Evolutionary conservation across 2,113 vertebrate genomes (phyloP).

Genomic region (Salminus brasiliensis): DNA sequence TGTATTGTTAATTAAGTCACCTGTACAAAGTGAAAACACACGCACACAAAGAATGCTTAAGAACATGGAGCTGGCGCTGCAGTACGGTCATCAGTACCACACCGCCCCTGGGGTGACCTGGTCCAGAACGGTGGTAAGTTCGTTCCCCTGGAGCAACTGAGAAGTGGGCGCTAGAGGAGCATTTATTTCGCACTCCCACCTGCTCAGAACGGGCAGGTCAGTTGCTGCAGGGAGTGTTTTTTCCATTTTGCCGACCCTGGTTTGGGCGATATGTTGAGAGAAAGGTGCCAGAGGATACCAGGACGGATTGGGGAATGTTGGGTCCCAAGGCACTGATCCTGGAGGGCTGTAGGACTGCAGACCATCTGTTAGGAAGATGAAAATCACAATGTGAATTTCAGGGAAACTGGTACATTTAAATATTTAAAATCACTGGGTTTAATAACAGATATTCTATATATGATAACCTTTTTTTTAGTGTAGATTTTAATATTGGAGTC

Average conservation of each 20-base stretch:
- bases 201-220: conserved; percentile 55
- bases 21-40: no score
- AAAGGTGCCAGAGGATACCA: neutral
- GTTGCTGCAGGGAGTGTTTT: neutral
- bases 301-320: conserved; percentile 16
- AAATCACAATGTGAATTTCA: neutral
- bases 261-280: conserved; percentile 16
- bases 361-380: neutral
- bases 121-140: conserved; percentile 60
- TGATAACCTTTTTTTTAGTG: no score
- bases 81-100: conserved; percentile 32
- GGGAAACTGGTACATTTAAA: no score
- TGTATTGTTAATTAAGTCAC: no score
- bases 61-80: neutral
- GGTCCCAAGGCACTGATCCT: conserved; percentile 4
- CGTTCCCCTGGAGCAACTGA: conserved; percentile 58
- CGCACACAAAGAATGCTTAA: no score
- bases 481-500: no score
- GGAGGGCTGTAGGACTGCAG: neutral
- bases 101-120: conserved; percentile 48
- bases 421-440: no score
- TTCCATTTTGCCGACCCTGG: neutral
- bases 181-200: conserved; percentile 63
- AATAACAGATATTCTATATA: no score
- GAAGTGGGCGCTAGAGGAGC: conserved; percentile 56